These are phyloP conservation scores for Agonopterix alstromeriana DNA, from an alignment of 2,888 invertebrate genomes.

Conservation along the genomic window DNA sequence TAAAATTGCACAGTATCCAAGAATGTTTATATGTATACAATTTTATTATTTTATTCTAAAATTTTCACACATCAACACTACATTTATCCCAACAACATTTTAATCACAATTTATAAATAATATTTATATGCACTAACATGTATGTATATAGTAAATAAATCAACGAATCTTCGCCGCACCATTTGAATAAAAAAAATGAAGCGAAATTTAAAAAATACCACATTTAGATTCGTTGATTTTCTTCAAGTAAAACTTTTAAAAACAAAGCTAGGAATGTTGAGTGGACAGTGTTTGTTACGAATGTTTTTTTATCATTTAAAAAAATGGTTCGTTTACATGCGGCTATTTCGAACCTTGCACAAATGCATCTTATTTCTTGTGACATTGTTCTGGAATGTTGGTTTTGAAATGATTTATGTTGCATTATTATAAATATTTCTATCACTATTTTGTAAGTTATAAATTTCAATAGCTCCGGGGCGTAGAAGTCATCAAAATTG, in stretches of 20 bases:
- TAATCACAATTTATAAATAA: slow-evolving; percentile 16
- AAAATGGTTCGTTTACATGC: slow-evolving; percentile 37
- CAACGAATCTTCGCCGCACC: slow-evolving; percentile 28
- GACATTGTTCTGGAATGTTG: slow-evolving; percentile 7
- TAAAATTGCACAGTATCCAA: slow-evolving; percentile 29
- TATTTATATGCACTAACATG: slow-evolving; percentile 28
- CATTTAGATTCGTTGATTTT: slow-evolving; percentile 36
- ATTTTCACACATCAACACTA: slow-evolving; percentile 46
- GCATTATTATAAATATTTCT: slow-evolving; percentile 7
- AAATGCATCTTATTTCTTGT: slow-evolving; percentile 17
- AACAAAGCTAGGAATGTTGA: slow-evolving; percentile 62
- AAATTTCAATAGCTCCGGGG: neutral
- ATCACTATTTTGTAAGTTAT: neutral
- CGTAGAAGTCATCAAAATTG: neutral
- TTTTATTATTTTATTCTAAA: slow-evolving; percentile 26
- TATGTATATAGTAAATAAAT: slow-evolving; percentile 16
- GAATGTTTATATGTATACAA: slow-evolving; percentile 19
- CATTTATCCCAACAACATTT: slow-evolving; percentile 23
- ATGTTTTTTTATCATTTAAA: slow-evolving; percentile 23
- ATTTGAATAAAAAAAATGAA: neutral
- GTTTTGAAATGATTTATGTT: slow-evolving; percentile 5
- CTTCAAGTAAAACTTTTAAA: slow-evolving; percentile 18
- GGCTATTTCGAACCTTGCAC: slow-evolving; percentile 47
- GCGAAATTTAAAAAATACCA: neutral
- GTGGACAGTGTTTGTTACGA: slow-evolving; percentile 57